Conservation (phyloP, 2,888 invertebrate genomes). For the Scelioninae gen. 1 region DNA sequence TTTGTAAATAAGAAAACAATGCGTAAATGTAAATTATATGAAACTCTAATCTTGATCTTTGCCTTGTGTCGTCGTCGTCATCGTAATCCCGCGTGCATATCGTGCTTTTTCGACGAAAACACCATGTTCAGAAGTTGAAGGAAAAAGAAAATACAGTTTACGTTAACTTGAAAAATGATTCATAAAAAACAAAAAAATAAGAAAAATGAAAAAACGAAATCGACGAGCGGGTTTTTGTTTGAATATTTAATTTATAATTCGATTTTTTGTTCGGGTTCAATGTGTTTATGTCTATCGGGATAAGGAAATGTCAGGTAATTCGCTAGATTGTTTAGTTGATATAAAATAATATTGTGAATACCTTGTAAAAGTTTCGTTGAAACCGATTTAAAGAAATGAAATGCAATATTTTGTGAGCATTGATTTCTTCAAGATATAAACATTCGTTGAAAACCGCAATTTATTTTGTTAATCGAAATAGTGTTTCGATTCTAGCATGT, state of each 20-base stretch:
- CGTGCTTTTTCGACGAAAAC: slow-evolving; percentile 48
- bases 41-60: slow-evolving; percentile 41
- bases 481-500: too few species aligned
- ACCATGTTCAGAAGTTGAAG: slow-evolving; percentile 60
- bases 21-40: slow-evolving; percentile 75
- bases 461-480: too few species aligned
- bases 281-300: slow-evolving; percentile 49
- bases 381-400: too few species aligned
- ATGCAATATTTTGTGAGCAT: too few species aligned
- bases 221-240: slow-evolving; percentile 54
- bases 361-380: too few species aligned
- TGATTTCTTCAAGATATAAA: too few species aligned
- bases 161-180: not conserved
- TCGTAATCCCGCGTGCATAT: not conserved
- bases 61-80: slow-evolving; percentile 56
- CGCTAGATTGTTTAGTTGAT: slow-evolving; percentile 44
- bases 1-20: slow-evolving; percentile 76
- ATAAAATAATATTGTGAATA: not conserved
- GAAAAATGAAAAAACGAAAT: slow-evolving; percentile 25
- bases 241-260: slow-evolving; percentile 42
- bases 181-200: slow-evolving; percentile 18
- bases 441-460: too few species aligned
- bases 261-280: slow-evolving; percentile 36
- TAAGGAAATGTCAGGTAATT: slow-evolving; percentile 48
- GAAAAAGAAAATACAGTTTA: not conserved